Evolutionary conservation across 2,797 vertebrate genomes (phyloP).

Genomic region (Heteromormyrus szaboi): DNA sequence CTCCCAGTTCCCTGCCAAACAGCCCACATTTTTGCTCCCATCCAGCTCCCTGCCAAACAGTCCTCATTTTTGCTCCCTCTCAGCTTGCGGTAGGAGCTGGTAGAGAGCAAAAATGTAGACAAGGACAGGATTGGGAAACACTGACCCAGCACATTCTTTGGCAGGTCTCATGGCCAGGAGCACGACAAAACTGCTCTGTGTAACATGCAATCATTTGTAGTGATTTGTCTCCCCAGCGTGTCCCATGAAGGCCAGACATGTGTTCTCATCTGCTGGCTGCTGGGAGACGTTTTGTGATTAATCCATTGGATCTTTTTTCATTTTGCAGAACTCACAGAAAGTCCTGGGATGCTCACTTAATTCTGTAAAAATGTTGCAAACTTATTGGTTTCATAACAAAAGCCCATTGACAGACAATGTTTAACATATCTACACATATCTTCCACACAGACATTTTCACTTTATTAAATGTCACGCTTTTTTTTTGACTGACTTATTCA

Average conservation of each 20-base stretch:
- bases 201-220: neutral
- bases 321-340: neutral
- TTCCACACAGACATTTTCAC: neutral
- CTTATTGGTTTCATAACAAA: neutral
- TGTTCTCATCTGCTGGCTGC: neutral
- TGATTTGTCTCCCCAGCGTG: neutral
- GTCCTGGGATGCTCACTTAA: neutral
- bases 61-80: neutral
- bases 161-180: neutral
- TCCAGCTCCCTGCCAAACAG: neutral
- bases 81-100: neutral
- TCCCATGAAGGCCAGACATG: neutral
- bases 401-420: neutral
- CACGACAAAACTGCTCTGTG: neutral
- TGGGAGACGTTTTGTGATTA: neutral
- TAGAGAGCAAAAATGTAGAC: neutral
- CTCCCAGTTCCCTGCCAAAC: no score
- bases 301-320: neutral
- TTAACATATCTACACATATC: neutral
- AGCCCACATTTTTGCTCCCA: no score
- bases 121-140: neutral
- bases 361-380: neutral
- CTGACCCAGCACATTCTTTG: neutral
- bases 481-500: neutral
- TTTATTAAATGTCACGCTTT: neutral